phyloP scores from a whole-genome alignment of 2,113 vertebrate species.

The Sturnus vulgaris region DNA sequence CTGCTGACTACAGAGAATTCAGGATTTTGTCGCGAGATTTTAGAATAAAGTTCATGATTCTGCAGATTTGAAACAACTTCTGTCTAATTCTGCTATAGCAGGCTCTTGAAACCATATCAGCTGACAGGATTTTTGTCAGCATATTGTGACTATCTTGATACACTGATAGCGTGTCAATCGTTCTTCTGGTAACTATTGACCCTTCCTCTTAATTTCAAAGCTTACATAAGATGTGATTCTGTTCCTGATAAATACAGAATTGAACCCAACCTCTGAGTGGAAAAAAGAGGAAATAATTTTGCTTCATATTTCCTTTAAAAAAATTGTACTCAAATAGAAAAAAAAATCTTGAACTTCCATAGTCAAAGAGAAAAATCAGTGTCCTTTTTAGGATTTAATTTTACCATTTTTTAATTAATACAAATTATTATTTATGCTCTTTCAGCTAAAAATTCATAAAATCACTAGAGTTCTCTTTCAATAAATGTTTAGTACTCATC shows the following conservation, averaged over 20 bases:
- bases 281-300: background rate
- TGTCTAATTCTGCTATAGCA: background rate
- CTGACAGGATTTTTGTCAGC: background rate
- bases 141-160: background rate
- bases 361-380: background rate
- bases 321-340: background rate
- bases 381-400: background rate
- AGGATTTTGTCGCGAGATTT: background rate
- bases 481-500: slow-evolving; percentile 27
- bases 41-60: background rate
- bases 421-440: slow-evolving; percentile 12
- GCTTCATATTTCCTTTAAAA: background rate
- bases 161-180: background rate
- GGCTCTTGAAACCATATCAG: background rate
- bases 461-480: slow-evolving; percentile 14
- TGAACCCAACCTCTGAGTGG: background rate
- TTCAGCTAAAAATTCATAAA: slow-evolving; percentile 17
- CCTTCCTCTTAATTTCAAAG: background rate
- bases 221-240: background rate
- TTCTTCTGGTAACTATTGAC: background rate
- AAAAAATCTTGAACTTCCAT: background rate
- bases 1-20: background rate
- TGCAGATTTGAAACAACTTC: background rate
- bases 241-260: background rate
- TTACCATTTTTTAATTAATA: background rate